Conservation (phyloP, 2,888 invertebrate genomes). For the Lasioglossum figueresi region DNA sequence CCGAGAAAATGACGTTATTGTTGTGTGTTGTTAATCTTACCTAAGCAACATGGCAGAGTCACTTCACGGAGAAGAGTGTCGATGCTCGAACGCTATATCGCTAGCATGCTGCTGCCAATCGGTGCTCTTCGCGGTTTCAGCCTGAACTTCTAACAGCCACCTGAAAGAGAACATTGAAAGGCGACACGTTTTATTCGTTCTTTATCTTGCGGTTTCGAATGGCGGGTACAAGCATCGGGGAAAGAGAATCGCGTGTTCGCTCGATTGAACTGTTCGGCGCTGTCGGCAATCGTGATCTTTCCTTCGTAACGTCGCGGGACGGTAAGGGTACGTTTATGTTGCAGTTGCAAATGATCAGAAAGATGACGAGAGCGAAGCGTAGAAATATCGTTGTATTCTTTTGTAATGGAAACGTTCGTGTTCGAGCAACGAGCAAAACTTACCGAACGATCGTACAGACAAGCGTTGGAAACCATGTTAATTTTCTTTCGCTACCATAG, state of each 20-base stretch:
- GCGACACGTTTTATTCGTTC: conserved; percentile 15
- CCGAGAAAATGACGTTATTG: neutral
- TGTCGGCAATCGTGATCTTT: neutral
- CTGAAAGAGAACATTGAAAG: conserved; percentile 66
- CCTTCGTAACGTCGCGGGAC: neutral
- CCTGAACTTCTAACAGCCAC: conserved; percentile 80
- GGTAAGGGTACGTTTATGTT: neutral
- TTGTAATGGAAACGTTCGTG: too few species aligned
- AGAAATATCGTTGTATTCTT: too few species aligned
- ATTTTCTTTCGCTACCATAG: too few species aligned
- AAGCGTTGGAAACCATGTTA: too few species aligned
- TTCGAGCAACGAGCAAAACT: too few species aligned
- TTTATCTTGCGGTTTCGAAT: conserved; percentile 9
- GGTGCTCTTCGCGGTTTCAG: conserved; percentile 76
- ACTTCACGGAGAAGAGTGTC: conserved; percentile 80
- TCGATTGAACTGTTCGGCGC: neutral
- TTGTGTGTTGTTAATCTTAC: conserved; percentile 67
- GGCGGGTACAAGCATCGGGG: neutral
- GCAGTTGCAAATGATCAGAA: too few species aligned
- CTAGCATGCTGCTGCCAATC: conserved; percentile 79
- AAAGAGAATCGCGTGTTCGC: neutral
- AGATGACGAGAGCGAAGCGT: too few species aligned
- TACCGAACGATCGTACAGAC: too few species aligned
- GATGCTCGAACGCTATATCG: conserved; percentile 79
- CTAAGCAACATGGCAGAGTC: conserved; percentile 82